These are phyloP conservation scores for Peucedramus taeniatus DNA, from an alignment of 2,113 vertebrate species.

Conservation along the genomic window DNA sequence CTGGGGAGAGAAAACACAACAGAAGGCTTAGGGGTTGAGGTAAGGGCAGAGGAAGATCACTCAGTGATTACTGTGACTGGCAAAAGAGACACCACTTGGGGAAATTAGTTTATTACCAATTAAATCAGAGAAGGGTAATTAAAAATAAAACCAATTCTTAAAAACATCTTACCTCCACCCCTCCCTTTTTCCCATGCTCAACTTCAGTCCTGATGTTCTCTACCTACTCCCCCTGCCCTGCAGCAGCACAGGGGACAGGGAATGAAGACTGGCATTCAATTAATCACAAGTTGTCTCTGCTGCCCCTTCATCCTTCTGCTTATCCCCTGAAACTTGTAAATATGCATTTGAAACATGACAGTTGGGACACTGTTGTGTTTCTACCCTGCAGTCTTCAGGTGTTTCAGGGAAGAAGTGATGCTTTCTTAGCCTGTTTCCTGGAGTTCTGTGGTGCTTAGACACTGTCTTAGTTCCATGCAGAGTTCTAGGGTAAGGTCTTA, in stretches of 20 bases:
- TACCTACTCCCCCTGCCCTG: background rate
- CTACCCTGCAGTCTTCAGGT: background rate
- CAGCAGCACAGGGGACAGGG: background rate
- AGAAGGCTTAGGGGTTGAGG: accelerated
- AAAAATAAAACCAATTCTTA: background rate
- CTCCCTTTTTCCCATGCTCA: background rate
- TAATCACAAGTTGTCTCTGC: background rate
- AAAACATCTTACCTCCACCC: background rate
- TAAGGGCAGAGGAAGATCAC: background rate
- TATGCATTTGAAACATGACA: background rate
- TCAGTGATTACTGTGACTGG: too few relatives aligned
- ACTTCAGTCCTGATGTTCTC: background rate
- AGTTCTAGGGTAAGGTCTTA: background rate
- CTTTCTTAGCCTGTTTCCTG: background rate
- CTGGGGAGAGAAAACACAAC: background rate
- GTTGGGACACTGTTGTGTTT: background rate
- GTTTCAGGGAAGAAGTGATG: background rate
- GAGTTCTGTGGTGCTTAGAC: background rate
- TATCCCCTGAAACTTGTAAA: background rate
- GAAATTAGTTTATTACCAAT: background rate
- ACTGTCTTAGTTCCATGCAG: background rate
- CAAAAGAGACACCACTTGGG: background rate
- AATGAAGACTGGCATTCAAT: background rate
- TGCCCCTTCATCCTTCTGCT: background rate
- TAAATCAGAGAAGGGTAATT: background rate